These are phyloP conservation scores for Anthopleura sola DNA, from an alignment of 64 coral and sea anemone species.

Conservation along the genomic window DNA sequence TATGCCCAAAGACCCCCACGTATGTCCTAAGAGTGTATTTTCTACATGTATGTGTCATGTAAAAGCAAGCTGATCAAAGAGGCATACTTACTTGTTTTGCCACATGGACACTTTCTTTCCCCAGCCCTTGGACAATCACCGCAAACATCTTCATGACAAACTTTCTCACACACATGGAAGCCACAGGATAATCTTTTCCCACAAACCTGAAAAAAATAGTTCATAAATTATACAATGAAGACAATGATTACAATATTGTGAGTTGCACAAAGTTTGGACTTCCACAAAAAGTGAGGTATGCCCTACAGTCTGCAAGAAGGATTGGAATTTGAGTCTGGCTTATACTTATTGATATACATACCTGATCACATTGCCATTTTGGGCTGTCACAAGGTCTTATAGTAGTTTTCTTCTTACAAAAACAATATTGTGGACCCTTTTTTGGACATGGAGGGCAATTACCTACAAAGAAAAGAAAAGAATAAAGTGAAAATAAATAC, in stretches of 20 bases:
- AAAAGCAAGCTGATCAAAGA: not conserved
- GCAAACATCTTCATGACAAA: slow-evolving; percentile 77
- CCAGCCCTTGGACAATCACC: slow-evolving; percentile 83
- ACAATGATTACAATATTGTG: no score
- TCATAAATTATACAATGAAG: not conserved
- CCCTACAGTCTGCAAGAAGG: not conserved
- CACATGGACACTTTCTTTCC: slow-evolving; percentile 88
- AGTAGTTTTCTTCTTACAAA: slow-evolving; percentile 29
- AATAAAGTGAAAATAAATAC: not conserved
- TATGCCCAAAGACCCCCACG: no score
- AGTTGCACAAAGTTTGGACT: not conserved
- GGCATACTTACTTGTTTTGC: slow-evolving; percentile 70
- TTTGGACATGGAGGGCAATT: slow-evolving; percentile 46
- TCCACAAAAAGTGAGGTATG: not conserved
- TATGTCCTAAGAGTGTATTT: no score
- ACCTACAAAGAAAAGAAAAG: slow-evolving; percentile 4
- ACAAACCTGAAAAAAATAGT: slow-evolving; percentile 21
- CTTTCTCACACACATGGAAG: slow-evolving; percentile 21
- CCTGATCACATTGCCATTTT: slow-evolving; percentile 52
- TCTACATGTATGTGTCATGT: no score
- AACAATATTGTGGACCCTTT: slow-evolving; percentile 34
- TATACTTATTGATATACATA: slow-evolving; percentile 3
- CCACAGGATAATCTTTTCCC: not conserved
- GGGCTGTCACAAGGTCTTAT: slow-evolving; percentile 61
- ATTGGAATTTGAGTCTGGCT: no score